phyloP scores from a whole-genome alignment of 1,140 invertebrate genomes.

The Drosophila sp. region DNA sequence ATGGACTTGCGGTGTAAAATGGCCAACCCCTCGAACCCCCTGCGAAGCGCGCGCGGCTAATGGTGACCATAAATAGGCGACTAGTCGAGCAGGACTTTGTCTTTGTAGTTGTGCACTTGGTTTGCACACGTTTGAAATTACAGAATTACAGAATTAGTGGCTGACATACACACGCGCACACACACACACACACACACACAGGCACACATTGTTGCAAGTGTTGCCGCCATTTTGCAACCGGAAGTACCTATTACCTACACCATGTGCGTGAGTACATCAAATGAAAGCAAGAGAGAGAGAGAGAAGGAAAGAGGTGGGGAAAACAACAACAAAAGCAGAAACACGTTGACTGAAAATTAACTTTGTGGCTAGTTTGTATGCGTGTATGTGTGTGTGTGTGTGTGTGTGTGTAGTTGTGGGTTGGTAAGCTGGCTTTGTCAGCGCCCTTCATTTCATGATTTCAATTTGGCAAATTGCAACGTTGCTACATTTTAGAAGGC shows the following conservation, averaged over 20 bases:
- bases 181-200: neutral
- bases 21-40: slow-evolving; percentile 25
- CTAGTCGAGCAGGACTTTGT: slow-evolving; percentile 12
- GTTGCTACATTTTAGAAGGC: slow-evolving; percentile 56
- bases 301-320: neutral
- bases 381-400: too few relatives aligned
- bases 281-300: slow-evolving; percentile 9
- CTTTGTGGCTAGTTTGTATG: slow-evolving; percentile 64
- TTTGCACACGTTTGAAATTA: slow-evolving; percentile 65
- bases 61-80: slow-evolving; percentile 59
- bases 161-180: neutral
- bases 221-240: slow-evolving; percentile 62
- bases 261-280: slow-evolving; percentile 44
- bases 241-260: slow-evolving; percentile 62
- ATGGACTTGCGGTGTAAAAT: slow-evolving; percentile 31
- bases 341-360: slow-evolving; percentile 58
- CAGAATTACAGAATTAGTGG: slow-evolving; percentile 74
- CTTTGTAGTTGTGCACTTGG: slow-evolving; percentile 39
- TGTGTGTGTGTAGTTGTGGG: too few relatives aligned
- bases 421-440: slow-evolving; percentile 33
- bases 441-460: slow-evolving; percentile 61
- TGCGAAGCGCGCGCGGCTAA: slow-evolving; percentile 4
- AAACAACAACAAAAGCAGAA: neutral
- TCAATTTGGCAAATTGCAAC: slow-evolving; percentile 77
- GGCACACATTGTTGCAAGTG: slow-evolving; percentile 47